These are phyloP conservation scores for Phalacrocorax brasilianus DNA, from an alignment of 2,113 vertebrate genomes.

Conservation along the genomic window DNA sequence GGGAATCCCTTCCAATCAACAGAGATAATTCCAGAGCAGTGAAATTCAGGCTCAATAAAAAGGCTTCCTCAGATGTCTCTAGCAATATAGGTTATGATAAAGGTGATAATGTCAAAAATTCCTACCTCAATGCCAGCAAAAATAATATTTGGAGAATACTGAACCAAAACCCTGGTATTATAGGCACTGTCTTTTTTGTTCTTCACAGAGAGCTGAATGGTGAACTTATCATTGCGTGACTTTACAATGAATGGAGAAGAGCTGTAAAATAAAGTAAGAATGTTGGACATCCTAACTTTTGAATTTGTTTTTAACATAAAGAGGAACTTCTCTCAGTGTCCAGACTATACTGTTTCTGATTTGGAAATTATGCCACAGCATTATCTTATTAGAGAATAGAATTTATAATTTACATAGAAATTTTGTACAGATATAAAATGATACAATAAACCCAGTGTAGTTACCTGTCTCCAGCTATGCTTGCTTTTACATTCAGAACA, in stretches of 20 bases:
- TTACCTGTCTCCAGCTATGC: conserved; percentile 73
- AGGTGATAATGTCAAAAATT: background rate
- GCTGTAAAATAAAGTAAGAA: conserved; percentile 46
- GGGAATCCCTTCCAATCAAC: background rate
- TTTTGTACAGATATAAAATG: background rate
- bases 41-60: background rate
- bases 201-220: conserved; percentile 77
- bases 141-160: conserved; percentile 90
- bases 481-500: conserved; percentile 76
- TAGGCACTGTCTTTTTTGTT: conserved; percentile 93
- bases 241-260: conserved; percentile 78
- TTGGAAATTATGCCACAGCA: background rate
- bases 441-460: background rate
- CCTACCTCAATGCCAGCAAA: conserved; percentile 91
- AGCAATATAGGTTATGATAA: background rate
- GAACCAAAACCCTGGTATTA: conserved; percentile 86
- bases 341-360: background rate
- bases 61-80: background rate
- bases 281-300: background rate
- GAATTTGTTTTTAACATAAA: background rate
- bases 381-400: background rate
- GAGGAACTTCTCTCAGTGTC: background rate
- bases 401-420: background rate
- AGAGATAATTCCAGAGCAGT: background rate
- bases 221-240: conserved; percentile 82